These are phyloP conservation scores for Elephantulus edwardii DNA, from an alignment of 2,113 vertebrate genomes.

Conservation along the genomic window DNA sequence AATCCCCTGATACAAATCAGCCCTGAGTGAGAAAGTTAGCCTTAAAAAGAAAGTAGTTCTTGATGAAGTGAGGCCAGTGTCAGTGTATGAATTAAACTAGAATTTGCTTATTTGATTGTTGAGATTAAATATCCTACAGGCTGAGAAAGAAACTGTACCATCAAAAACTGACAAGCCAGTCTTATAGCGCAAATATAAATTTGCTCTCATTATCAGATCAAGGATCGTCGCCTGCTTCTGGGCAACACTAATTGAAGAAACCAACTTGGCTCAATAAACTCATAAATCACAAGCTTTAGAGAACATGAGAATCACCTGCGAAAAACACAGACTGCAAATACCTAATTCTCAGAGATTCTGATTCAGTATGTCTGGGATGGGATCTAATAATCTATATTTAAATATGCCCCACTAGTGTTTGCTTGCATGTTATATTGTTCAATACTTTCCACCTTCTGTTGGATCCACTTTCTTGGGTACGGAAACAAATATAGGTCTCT, in stretches of 20 bases:
- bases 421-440: too few relatives aligned
- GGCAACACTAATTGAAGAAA: conserved; percentile 11
- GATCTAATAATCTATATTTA: background rate
- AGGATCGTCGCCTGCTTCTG: background rate
- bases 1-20: background rate
- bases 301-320: background rate
- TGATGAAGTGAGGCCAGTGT: background rate
- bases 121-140: conserved; percentile 18
- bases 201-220: background rate
- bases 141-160: background rate
- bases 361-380: background rate
- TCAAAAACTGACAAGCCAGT: background rate
- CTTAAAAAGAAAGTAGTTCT: conserved; percentile 7
- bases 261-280: background rate
- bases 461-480: too few relatives aligned
- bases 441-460: too few relatives aligned
- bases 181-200: background rate
- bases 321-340: background rate
- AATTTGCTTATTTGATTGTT: conserved; percentile 26
- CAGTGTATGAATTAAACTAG: background rate
- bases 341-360: background rate
- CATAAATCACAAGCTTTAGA: background rate
- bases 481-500: too few relatives aligned
- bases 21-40: conserved; percentile 8
- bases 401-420: background rate